phyloP scores from a whole-genome alignment of 2,797 vertebrate genomes.

The Etheostoma perlongum region DNA sequence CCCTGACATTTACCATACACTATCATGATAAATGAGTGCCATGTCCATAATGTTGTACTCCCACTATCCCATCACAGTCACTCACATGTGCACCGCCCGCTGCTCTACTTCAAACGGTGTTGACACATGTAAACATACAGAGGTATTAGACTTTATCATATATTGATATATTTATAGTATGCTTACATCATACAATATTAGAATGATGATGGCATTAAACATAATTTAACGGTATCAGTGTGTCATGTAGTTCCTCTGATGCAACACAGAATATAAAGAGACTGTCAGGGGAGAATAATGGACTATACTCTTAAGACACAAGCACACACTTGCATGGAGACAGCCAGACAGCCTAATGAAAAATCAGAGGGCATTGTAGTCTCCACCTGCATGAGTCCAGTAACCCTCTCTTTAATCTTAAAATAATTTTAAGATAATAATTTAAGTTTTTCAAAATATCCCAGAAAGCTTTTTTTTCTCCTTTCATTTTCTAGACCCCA shows the following conservation, averaged over 20 bases:
- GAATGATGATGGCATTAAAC: not conserved
- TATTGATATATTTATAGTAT: not conserved
- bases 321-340: not conserved
- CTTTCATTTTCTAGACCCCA: accelerated
- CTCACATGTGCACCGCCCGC: not conserved
- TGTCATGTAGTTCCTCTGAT: not conserved
- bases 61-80: not conserved
- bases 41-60: not conserved
- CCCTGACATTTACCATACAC: not conserved
- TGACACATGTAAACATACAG: not conserved
- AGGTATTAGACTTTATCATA: not conserved
- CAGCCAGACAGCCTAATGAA: not conserved
- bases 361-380: not conserved
- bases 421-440: not conserved
- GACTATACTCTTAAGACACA: not conserved
- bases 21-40: not conserved
- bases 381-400: not conserved
- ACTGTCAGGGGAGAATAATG: not conserved
- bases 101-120: not conserved
- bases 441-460: not conserved
- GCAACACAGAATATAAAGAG: not conserved
- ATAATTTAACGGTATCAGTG: not conserved
- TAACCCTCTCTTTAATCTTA: not conserved
- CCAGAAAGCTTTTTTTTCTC: not conserved
- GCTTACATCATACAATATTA: not conserved